Evolutionary conservation across 2,888 invertebrate species (phyloP), one percentile per base, ranked within the genome.

Genomic region (Macrosoma leucophasiata): DNA sequence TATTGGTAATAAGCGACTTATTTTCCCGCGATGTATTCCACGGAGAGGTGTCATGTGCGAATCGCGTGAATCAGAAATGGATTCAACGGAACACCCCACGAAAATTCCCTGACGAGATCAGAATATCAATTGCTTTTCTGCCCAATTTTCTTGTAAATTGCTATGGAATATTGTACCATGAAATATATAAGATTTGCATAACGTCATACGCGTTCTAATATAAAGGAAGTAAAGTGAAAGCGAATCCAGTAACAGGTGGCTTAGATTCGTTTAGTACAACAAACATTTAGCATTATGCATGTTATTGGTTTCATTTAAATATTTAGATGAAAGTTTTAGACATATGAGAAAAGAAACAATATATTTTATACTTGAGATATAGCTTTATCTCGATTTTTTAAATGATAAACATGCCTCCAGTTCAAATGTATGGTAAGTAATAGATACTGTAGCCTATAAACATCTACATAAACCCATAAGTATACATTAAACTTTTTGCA

Each of bases 91-190:
- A 64, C 63, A 63, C 59, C 64, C 65, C 52, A 55, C 62, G 67
- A 73, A 77, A 75, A 75, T 71, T 70, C 66, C 60, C 62, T 62
- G 67, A 74, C 77, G 73, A 63, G 73, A 70, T 65, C 66, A 54
- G 77, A 77, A 78, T 79, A 78, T 74, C 76, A 79, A 79, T 76
- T 66, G 73, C 62, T 65, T 61, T 63, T 64, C 69, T 64, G 68
- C 62, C 69, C 75, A 76, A 78, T 75, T 77, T 76, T 65, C 74
- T 65, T 66, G 66, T 57, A 74, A 74, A 78, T 75, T 71, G 76
- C 68, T 58, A 65, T 62, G 58, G 68, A 70, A 76, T 71, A 73
- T 77, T 73, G 68, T 71, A 52, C 62, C 64, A 59, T 59, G 62
- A 57, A 62, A 66, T 66, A 62, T 66, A 61, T 67, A 66, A 69